Evolutionary conservation across 53 echinoderm and acorn worm genomes (phyloP).

Genomic region (Actinopyga echinites): DNA sequence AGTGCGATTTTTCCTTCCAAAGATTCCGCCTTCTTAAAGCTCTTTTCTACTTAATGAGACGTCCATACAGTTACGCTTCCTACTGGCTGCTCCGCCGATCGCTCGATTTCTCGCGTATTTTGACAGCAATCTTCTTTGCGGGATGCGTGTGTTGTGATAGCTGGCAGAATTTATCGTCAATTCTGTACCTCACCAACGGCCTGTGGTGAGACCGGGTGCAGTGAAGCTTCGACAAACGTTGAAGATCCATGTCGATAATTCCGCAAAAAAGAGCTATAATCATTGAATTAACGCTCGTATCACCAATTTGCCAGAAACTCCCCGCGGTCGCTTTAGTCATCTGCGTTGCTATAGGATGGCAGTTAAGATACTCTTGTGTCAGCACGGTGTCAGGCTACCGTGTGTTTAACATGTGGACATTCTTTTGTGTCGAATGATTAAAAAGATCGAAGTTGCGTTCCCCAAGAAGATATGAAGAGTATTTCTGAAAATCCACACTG

Average conservation of each 20-base stretch:
- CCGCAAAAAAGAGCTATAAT: slow-evolving; percentile 27
- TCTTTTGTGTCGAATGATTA: too few relatives aligned
- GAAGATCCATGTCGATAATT: slow-evolving; percentile 37
- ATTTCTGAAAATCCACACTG: too few relatives aligned
- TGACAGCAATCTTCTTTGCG: slow-evolving; percentile 32
- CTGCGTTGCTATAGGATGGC: background rate
- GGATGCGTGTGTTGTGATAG: slow-evolving; percentile 30
- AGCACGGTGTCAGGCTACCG: too few relatives aligned
- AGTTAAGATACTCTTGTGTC: too few relatives aligned
- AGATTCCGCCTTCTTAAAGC: too few relatives aligned
- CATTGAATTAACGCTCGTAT: slow-evolving; percentile 40
- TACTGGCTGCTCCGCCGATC: background rate
- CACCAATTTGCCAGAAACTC: slow-evolving; percentile 33
- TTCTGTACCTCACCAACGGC: slow-evolving; percentile 33
- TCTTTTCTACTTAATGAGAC: slow-evolving; percentile 7
- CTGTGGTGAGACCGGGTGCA: slow-evolving; percentile 30
- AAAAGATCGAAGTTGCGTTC: too few relatives aligned
- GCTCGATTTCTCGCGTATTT: slow-evolving; percentile 28
- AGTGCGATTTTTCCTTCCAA: background rate
- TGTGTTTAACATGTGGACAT: too few relatives aligned
- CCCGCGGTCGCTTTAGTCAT: slow-evolving; percentile 40
- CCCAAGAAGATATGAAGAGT: too few relatives aligned
- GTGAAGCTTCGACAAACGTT: slow-evolving; percentile 22
- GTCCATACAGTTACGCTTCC: slow-evolving; percentile 5
- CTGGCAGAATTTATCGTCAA: slow-evolving; percentile 22